Percentiles rank a stretch among this genome's conserved stretches.
Conservation (phyloP, 1,140 invertebrate species). For the Polypedilum pembai region DNA sequence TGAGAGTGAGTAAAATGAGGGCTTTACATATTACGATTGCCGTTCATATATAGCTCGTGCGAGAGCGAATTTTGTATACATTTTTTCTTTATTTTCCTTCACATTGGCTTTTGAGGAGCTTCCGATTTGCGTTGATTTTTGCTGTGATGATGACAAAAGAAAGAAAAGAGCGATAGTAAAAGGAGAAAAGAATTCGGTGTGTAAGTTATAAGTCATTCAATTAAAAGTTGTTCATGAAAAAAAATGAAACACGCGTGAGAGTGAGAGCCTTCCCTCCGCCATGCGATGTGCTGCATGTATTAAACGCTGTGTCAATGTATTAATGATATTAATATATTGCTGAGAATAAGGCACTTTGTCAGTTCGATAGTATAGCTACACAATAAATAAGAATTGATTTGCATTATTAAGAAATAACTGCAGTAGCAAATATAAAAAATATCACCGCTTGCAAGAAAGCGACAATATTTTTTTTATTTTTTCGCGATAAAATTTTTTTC, state of each 20-base stretch:
- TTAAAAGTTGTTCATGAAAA: constrained; percentile 14
- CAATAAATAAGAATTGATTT: too few relatives aligned
- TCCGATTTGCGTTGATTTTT: constrained; percentile 5
- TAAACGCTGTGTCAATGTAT: constrained; percentile 20
- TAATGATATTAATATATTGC: neutral
- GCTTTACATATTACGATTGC: neutral
- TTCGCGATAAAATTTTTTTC: neutral
- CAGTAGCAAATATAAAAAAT: neutral
- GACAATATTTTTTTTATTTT: constrained; percentile 8
- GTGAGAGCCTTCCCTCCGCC: neutral
- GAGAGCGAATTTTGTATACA: neutral
- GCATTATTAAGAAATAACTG: too few relatives aligned
- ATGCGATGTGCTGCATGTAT: neutral
- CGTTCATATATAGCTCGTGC: neutral
- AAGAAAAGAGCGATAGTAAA: neutral
- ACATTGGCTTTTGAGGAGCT: neutral
- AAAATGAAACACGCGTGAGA: too few relatives aligned
- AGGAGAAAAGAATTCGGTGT: neutral
- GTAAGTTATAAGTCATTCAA: constrained; percentile 26
- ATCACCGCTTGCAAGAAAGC: neutral
- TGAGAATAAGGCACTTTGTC: neutral
- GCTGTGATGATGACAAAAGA: neutral
- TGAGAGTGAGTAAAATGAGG: neutral
- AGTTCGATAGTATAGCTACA: too few relatives aligned
- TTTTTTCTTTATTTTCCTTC: neutral